These are phyloP conservation scores for Danionella cerebrum DNA, from an alignment of 2,113 vertebrate genomes.

Conservation along the genomic window DNA sequence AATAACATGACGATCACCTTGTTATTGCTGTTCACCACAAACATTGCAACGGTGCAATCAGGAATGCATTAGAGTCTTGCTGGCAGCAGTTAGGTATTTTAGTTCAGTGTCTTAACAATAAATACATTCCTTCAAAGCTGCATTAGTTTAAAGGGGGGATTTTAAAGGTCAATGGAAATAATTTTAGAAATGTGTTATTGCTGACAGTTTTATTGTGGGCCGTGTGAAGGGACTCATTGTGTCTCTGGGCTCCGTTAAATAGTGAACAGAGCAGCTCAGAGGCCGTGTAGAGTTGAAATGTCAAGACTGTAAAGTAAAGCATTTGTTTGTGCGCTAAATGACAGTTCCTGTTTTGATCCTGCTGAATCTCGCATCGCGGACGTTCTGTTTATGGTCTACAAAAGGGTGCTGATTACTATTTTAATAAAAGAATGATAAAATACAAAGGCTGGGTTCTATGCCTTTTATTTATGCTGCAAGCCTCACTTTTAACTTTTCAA, in stretches of 20 bases:
- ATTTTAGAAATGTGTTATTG: conserved; percentile 44
- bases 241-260: conserved; percentile 23
- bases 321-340: conserved; percentile 41
- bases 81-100: conserved; percentile 18
- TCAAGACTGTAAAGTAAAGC: conserved; percentile 53
- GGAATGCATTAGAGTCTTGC: conserved; percentile 15
- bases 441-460: neutral
- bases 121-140: neutral
- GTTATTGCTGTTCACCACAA: neutral
- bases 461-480: neutral
- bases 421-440: neutral
- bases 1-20: neutral
- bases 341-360: conserved; percentile 49
- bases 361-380: conserved; percentile 41
- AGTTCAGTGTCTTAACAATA: neutral
- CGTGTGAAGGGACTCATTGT: conserved; percentile 47
- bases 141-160: conserved; percentile 15
- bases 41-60: neutral
- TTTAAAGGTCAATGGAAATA: conserved; percentile 42
- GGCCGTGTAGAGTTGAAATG: conserved; percentile 54
- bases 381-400: neutral
- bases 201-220: conserved; percentile 43
- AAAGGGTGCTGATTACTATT: neutral
- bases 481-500: neutral
- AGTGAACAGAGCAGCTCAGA: conserved; percentile 41